A percentile compares a stretch with the other conserved stretches of the same genome.
phyloP scores from a whole-genome alignment of 2,888 invertebrate species.

The Clivina fossor region DNA sequence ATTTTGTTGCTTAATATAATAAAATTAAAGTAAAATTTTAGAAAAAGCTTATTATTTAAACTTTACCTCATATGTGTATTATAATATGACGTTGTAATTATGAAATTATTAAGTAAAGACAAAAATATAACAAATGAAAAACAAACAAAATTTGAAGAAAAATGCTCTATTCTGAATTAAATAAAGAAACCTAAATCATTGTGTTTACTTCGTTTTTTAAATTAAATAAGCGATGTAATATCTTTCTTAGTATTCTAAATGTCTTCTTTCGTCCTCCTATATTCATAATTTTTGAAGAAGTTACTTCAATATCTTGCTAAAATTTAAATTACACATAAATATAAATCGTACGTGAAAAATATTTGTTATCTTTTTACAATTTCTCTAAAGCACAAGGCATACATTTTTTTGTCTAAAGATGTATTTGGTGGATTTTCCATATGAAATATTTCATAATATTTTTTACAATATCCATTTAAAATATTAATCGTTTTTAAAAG shows the following conservation, averaged over 20 bases:
- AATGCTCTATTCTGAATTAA: too few relatives aligned
- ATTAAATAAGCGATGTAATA: slow-evolving; percentile 42
- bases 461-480: slow-evolving; percentile 46
- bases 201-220: slow-evolving; percentile 46
- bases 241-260: slow-evolving; percentile 44
- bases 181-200: background rate
- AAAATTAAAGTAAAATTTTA: too few relatives aligned
- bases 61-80: background rate
- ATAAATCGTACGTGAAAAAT: background rate
- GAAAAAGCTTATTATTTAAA: too few relatives aligned
- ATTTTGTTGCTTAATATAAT: too few relatives aligned
- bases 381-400: slow-evolving; percentile 43
- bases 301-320: slow-evolving; percentile 42
- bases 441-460: slow-evolving; percentile 51
- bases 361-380: slow-evolving; percentile 41
- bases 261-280: slow-evolving; percentile 39
- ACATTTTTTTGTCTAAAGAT: slow-evolving; percentile 46
- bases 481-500: slow-evolving; percentile 49
- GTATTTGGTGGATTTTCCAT: slow-evolving; percentile 42
- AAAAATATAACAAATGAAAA: too few relatives aligned
- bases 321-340: too few relatives aligned
- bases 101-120: too few relatives aligned
- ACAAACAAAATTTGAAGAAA: too few relatives aligned
- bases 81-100: too few relatives aligned
- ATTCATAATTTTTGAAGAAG: slow-evolving; percentile 36